Conservation (phyloP, 2,113 vertebrate genomes). For the Balaenoptera acutorostrata region DNA sequence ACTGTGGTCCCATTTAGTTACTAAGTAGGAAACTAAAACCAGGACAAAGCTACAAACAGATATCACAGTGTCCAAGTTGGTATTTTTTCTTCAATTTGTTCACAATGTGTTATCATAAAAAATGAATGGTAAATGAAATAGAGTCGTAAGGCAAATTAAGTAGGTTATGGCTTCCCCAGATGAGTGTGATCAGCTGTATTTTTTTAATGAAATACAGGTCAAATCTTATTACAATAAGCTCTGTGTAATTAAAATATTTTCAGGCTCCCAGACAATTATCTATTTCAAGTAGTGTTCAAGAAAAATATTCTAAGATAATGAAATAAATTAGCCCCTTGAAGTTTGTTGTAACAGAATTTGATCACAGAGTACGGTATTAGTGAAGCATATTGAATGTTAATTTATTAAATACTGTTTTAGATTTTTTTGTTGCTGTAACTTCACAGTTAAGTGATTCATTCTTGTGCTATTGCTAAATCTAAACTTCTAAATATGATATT, state of each 20-base stretch:
- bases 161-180: conserved; percentile 27
- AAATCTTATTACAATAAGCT: background rate
- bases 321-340: background rate
- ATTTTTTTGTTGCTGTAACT: background rate
- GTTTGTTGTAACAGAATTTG: conserved; percentile 5
- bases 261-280: background rate
- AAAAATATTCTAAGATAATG: conserved; percentile 22
- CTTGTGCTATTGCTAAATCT: background rate
- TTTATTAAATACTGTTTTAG: conserved; percentile 26
- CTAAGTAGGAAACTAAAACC: conserved; percentile 66
- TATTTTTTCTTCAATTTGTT: conserved; percentile 38
- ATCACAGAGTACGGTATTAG: background rate
- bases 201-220: conserved; percentile 48
- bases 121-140: conserved; percentile 41
- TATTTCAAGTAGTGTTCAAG: conserved; percentile 28
- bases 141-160: background rate
- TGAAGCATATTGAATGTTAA: background rate
- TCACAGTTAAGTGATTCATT: background rate
- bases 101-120: conserved; percentile 2
- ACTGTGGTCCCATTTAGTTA: conserved; percentile 56
- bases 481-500: conserved; percentile 13
- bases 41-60: conserved; percentile 64
- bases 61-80: conserved; percentile 49
- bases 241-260: conserved; percentile 8
- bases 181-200: background rate